Evolutionary conservation across 2,888 invertebrate species (phyloP).

Genomic region (Aphelenchoides bicaudatus): DNA sequence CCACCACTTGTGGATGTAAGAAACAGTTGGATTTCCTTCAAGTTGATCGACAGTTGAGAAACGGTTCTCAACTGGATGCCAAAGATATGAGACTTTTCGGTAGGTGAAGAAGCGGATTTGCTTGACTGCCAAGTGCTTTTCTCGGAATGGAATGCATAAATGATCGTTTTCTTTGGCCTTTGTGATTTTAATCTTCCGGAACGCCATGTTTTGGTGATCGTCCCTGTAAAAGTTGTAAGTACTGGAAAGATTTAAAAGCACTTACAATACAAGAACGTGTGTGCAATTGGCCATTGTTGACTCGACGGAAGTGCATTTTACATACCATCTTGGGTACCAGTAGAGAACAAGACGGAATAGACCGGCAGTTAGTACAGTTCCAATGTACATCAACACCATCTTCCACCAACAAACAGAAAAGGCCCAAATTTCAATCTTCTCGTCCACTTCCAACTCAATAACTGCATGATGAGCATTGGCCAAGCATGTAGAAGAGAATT

Average conservation of each 20-base stretch:
- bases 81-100: slow-evolving; percentile 54
- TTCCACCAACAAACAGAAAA: slow-evolving; percentile 30
- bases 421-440: slow-evolving; percentile 40
- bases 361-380: slow-evolving; percentile 45
- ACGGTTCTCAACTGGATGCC: slow-evolving; percentile 37
- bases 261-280: slow-evolving; percentile 48
- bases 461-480: slow-evolving; percentile 32
- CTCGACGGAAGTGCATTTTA: slow-evolving; percentile 36
- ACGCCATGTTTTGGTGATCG: slow-evolving; percentile 36
- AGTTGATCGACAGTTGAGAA: slow-evolving; percentile 34
- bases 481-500: background rate
- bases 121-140: slow-evolving; percentile 33
- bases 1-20: slow-evolving; percentile 31
- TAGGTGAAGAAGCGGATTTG: slow-evolving; percentile 48
- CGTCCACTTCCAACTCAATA: slow-evolving; percentile 35
- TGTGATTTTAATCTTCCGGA: slow-evolving; percentile 31
- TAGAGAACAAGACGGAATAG: slow-evolving; percentile 54
- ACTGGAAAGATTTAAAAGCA: background rate
- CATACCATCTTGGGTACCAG: slow-evolving; percentile 46
- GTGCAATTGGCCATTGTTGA: slow-evolving; percentile 46
- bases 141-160: slow-evolving; percentile 29
- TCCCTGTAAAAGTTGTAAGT: slow-evolving; percentile 31
- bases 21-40: slow-evolving; percentile 32
- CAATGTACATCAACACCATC: slow-evolving; percentile 28
- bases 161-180: slow-evolving; percentile 17